These are phyloP conservation scores for Grantiella picta DNA, from an alignment of 2,113 vertebrate species.

Conservation along the genomic window DNA sequence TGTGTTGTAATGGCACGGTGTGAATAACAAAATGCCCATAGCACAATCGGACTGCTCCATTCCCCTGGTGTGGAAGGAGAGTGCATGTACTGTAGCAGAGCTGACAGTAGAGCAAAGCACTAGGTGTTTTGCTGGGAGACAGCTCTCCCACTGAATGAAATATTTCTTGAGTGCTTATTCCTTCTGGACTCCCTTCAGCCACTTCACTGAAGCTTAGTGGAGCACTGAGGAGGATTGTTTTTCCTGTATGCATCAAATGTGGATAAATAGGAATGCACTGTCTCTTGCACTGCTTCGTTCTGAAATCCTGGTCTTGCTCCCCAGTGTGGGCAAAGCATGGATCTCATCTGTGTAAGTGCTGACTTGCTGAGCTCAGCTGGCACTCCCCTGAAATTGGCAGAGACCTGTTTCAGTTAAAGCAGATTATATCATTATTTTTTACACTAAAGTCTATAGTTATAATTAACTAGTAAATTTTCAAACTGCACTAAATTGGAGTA, in stretches of 20 bases:
- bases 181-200: neutral
- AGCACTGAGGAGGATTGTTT: neutral
- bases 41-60: accelerated
- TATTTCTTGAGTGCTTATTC: neutral
- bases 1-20: neutral
- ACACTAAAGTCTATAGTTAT: neutral
- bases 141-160: neutral
- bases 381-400: neutral
- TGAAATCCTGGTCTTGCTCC: neutral
- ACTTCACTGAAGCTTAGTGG: neutral
- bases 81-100: neutral
- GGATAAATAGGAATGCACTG: neutral
- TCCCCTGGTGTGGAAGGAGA: neutral
- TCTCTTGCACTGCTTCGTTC: neutral
- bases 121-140: neutral
- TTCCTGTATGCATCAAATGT: neutral
- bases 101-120: neutral
- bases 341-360: neutral
- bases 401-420: neutral
- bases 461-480: neutral
- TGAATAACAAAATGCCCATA: neutral
- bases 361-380: neutral
- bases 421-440: neutral
- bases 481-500: neutral
- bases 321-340: neutral